Conservation (phyloP, 2,113 vertebrate species). For the Raja brachyura region DNA sequence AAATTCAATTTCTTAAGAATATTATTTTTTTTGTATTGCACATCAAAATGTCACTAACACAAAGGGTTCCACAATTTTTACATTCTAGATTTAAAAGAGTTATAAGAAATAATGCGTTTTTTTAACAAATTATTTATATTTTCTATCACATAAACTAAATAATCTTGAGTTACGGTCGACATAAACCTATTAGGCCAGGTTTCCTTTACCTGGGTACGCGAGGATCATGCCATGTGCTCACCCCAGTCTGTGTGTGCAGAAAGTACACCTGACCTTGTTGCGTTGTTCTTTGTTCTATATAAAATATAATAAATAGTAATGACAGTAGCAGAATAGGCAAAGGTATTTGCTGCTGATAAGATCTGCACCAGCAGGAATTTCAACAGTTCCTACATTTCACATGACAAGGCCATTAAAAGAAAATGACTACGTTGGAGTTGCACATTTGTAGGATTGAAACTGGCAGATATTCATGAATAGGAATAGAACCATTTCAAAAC, state of each 20-base stretch:
- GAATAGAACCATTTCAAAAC: neutral
- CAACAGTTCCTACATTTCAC: neutral
- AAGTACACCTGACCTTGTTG: slow-evolving; percentile 95
- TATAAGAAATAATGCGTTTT: neutral
- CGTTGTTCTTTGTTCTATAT: slow-evolving; percentile 87
- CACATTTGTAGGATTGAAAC: neutral
- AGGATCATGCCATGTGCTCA: slow-evolving; percentile 94
- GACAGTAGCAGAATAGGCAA: neutral
- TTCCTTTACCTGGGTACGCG: slow-evolving; percentile 79
- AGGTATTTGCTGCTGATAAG: neutral
- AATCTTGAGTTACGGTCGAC: neutral
- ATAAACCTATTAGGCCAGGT: neutral
- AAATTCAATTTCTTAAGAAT: neutral
- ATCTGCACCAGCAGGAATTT: neutral
- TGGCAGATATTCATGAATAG: neutral
- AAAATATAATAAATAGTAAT: slow-evolving; percentile 40
- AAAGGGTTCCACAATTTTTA: neutral
- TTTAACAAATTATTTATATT: neutral
- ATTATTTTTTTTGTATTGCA: neutral
- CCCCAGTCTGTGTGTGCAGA: slow-evolving; percentile 90
- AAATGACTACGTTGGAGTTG: neutral
- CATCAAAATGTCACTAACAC: neutral
- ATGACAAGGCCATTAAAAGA: neutral
- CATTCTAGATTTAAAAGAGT: neutral
- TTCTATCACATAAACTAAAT: neutral